phyloP scores from a whole-genome alignment of 2,113 vertebrate genomes.

The Daboia siamensis region DNA sequence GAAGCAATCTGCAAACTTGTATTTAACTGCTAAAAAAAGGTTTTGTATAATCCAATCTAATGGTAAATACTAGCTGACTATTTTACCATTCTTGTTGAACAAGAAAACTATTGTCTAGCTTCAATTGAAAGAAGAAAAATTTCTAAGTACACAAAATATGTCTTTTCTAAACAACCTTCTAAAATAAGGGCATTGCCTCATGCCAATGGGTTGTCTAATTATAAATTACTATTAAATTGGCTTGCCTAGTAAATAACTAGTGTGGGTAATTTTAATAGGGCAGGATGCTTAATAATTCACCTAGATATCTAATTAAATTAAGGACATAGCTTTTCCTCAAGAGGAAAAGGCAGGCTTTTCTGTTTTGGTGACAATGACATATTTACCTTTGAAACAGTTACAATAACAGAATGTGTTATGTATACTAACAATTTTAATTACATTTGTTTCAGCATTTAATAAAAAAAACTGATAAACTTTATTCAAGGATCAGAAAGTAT shows the following conservation, averaged over 20 bases:
- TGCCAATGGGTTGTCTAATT: slow-evolving; percentile 51
- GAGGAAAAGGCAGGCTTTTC: slow-evolving; percentile 26
- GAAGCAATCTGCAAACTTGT: not conserved
- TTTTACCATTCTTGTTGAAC: slow-evolving; percentile 8
- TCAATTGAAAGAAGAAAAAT: slow-evolving; percentile 37
- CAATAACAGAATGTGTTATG: slow-evolving; percentile 18
- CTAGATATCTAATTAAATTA: slow-evolving; percentile 42
- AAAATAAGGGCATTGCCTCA: slow-evolving; percentile 59
- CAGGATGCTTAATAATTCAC: slow-evolving; percentile 43
- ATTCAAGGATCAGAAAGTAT: slow-evolving; percentile 35
- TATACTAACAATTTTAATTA: slow-evolving; percentile 36
- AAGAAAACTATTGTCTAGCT: not conserved
- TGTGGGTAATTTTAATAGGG: slow-evolving; percentile 37
- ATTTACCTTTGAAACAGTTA: slow-evolving; percentile 7
- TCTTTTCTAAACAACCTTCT: slow-evolving; percentile 44
- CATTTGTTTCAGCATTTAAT: slow-evolving; percentile 37
- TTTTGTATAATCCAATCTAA: not conserved
- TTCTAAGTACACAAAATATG: slow-evolving; percentile 28
- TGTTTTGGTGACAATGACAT: not conserved
- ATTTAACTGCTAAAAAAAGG: not conserved
- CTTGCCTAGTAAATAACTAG: slow-evolving; percentile 59
- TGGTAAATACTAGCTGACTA: not conserved
- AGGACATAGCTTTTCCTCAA: slow-evolving; percentile 36
- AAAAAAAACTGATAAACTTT: not conserved
- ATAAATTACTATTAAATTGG: slow-evolving; percentile 56